Evolutionary conservation across 2,113 vertebrate genomes (phyloP).

Genomic region (Crotalus horridus): DNA sequence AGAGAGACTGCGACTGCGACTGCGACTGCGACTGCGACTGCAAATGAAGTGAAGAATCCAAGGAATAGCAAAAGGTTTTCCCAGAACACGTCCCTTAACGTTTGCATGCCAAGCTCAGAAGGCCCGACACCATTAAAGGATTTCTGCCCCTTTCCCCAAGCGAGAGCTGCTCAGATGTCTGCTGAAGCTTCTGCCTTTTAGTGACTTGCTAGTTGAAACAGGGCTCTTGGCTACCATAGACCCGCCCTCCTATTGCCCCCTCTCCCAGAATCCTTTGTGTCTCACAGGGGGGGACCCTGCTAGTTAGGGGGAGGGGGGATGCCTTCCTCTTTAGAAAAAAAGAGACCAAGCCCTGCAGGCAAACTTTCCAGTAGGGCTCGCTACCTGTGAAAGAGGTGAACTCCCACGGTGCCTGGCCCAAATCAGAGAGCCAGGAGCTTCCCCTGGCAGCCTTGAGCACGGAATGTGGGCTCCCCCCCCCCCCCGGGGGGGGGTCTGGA

Average conservation of each 20-base stretch:
- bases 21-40: too few species aligned
- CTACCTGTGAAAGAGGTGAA: not conserved
- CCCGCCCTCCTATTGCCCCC: too few species aligned
- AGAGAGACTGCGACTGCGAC: too few species aligned
- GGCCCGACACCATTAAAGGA: not conserved
- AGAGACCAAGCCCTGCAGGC: not conserved
- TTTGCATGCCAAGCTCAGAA: not conserved
- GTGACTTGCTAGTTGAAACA: not conserved
- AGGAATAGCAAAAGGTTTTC: not conserved
- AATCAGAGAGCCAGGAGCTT: not conserved
- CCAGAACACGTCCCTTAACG: not conserved
- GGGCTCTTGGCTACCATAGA: not conserved
- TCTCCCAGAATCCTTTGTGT: not conserved
- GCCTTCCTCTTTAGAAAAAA: not conserved
- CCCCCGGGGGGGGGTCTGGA: not conserved
- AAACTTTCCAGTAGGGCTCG: not conserved
- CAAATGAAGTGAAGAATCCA: not conserved
- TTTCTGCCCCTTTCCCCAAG: too few species aligned
- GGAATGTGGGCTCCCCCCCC: rapidly evolving
- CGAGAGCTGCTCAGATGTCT: too few species aligned
- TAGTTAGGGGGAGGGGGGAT: too few species aligned
- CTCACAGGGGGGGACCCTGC: not conserved
- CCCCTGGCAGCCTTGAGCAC: not conserved
- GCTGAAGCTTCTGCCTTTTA: not conserved
- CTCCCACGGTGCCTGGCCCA: not conserved